A percentile compares a stretch with the other conserved stretches of the same genome.
Evolutionary conservation across 2,113 vertebrate genomes (phyloP).

Genomic region (Notiomystis cincta): DNA sequence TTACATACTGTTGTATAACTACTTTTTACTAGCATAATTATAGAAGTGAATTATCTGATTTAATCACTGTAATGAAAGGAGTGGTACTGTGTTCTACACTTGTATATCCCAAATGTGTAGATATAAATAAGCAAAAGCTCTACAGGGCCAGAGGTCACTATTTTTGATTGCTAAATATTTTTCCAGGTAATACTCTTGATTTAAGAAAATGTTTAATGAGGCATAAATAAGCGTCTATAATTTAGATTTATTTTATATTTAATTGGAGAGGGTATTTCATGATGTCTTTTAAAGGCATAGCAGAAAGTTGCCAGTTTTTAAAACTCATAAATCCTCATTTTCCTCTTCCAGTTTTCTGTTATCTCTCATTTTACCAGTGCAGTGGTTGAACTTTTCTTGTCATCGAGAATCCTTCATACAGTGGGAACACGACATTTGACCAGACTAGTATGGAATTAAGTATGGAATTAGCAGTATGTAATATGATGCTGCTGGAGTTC

Average conservation of each 20-base stretch:
- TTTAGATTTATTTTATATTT: too few relatives aligned
- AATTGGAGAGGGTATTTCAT: background rate
- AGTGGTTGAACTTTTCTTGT: background rate
- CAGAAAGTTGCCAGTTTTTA: background rate
- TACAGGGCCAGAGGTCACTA: background rate
- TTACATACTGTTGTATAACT: background rate
- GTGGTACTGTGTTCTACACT: background rate
- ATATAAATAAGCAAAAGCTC: constrained; percentile 11
- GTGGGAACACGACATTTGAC: background rate
- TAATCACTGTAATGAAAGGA: background rate
- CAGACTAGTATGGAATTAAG: background rate
- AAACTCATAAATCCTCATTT: background rate
- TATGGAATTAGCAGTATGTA: background rate
- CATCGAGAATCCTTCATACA: background rate
- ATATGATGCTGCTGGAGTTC: background rate
- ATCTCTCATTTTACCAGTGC: background rate
- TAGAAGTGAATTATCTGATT: background rate
- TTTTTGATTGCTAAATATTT: background rate
- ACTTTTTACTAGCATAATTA: background rate
- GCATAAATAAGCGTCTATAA: background rate
- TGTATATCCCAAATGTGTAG: background rate
- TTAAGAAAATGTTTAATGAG: constrained; percentile 14
- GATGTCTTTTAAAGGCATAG: background rate
- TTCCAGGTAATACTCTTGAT: constrained; percentile 1
- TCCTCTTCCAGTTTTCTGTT: background rate